Percentiles rank a stretch among this genome's conserved stretches.
phyloP scores from a whole-genome alignment of 2,888 invertebrate species.

The Lasioglossum zephyrum region DNA sequence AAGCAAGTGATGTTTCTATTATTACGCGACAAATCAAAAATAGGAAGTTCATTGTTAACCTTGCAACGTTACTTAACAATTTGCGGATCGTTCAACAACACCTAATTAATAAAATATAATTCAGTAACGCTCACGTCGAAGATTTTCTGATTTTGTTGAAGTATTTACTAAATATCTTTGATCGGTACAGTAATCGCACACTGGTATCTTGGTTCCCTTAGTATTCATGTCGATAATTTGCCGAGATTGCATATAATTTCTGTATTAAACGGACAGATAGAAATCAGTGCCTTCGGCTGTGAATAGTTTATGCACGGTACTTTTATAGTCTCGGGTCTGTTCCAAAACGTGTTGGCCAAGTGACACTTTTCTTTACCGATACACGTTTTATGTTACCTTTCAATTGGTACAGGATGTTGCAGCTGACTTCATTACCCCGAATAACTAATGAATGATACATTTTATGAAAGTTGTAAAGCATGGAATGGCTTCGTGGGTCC shows the following conservation, averaged over 20 bases:
- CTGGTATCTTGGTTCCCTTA: conserved; percentile 42
- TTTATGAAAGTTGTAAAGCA: too few species aligned
- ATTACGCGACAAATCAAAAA: background rate
- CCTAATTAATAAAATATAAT: background rate
- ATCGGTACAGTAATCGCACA: conserved; percentile 19
- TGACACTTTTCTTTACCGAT: background rate
- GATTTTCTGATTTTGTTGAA: background rate
- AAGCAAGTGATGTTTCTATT: background rate
- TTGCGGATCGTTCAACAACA: background rate
- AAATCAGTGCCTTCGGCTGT: conserved; percentile 45
- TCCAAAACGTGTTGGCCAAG: conserved; percentile 5
- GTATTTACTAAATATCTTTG: conserved; percentile 24
- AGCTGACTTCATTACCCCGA: too few species aligned
- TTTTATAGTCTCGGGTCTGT: conserved; percentile 26
- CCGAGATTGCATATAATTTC: conserved; percentile 58
- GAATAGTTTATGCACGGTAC: conserved; percentile 61
- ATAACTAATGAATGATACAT: too few species aligned
- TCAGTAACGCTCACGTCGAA: background rate
- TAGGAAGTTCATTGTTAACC: background rate
- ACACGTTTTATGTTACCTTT: too few species aligned
- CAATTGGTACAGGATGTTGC: too few species aligned
- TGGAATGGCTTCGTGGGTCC: too few species aligned
- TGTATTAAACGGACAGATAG: conserved; percentile 53
- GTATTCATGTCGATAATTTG: conserved; percentile 48
- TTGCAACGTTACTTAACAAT: background rate